A percentile compares a stretch with the other conserved stretches of the same genome.
Evolutionary conservation across 2,888 invertebrate genomes (phyloP).

Genomic region (Chydorus sphaericus): DNA sequence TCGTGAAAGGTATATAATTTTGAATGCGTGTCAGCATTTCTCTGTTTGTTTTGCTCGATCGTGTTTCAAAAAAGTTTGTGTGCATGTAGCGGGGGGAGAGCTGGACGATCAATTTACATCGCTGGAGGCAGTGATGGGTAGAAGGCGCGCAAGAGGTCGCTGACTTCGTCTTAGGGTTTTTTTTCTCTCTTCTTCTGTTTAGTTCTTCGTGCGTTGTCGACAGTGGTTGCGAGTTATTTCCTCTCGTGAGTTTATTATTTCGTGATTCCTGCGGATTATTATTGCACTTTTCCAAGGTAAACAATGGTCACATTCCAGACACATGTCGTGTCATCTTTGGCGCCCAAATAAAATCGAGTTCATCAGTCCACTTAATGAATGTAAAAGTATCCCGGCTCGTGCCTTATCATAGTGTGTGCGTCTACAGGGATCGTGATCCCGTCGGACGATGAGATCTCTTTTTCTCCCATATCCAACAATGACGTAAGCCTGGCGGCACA

Average conservation of each 20-base stretch:
- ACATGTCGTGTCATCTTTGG: too few species aligned
- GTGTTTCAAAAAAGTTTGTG: constrained; percentile 1
- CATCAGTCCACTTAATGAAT: too few species aligned
- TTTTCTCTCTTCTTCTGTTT: background rate
- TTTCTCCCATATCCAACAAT: too few species aligned
- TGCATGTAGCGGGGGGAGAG: background rate
- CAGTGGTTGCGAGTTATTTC: background rate
- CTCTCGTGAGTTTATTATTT: background rate
- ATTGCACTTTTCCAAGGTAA: too few species aligned
- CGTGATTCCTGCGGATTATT: too few species aligned
- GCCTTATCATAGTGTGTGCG: too few species aligned
- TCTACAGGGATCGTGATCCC: too few species aligned
- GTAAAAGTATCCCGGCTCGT: too few species aligned
- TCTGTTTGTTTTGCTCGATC: background rate
- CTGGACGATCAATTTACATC: constrained; percentile 4
- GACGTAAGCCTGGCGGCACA: too few species aligned
- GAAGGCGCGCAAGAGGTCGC: constrained; percentile 2
- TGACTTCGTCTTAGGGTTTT: background rate
- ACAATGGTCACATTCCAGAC: too few species aligned
- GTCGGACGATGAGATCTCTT: too few species aligned
- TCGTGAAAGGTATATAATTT: constrained; percentile 1
- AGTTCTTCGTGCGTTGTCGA: background rate
- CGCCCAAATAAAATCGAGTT: too few species aligned
- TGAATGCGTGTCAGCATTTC: background rate
- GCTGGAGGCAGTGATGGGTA: constrained; percentile 4